Percentiles rank a stretch among this genome's conserved stretches.
Conservation (phyloP, 2,888 invertebrate species). For the Pelosia muscerda region DNA sequence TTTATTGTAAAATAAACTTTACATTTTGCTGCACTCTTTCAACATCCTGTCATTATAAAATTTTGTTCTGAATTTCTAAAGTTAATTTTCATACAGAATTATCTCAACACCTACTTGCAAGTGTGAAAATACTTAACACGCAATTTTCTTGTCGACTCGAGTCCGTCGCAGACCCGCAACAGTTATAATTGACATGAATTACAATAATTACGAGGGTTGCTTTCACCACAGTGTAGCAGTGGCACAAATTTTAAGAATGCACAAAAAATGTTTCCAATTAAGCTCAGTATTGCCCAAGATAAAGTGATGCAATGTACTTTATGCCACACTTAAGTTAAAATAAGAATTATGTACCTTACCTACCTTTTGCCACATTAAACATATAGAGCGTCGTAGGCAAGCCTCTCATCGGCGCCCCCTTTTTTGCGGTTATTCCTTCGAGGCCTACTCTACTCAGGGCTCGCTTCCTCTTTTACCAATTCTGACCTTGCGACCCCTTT, state of each 20-base stretch:
- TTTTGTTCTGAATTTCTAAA: conserved; percentile 15
- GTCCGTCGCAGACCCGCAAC: conserved; percentile 20
- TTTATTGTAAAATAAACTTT: neutral
- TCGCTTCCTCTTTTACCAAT: no score
- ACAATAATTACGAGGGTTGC: conserved; percentile 35
- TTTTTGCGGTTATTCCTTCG: no score
- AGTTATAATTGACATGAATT: conserved; percentile 40
- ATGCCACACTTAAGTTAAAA: conserved; percentile 10
- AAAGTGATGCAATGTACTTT: conserved; percentile 16
- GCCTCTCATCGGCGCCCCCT: no score
- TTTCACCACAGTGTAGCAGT: conserved; percentile 38
- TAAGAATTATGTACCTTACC: neutral
- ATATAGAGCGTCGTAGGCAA: no score
- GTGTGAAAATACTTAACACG: conserved; percentile 32
- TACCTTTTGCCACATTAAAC: no score
- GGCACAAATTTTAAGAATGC: conserved; percentile 26
- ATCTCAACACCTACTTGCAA: conserved; percentile 28
- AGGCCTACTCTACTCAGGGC: no score
- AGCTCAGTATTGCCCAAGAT: conserved; percentile 10
- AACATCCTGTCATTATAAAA: conserved; percentile 11
- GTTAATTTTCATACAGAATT: conserved; percentile 21
- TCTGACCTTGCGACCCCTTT: no score
- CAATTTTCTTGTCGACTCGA: conserved; percentile 28
- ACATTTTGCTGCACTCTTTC: neutral
- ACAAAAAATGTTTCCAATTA: conserved; percentile 11